Base-by-base conservation (phyloP, 2,113 vertebrate species). In the Chaetura pelagica region DNA sequence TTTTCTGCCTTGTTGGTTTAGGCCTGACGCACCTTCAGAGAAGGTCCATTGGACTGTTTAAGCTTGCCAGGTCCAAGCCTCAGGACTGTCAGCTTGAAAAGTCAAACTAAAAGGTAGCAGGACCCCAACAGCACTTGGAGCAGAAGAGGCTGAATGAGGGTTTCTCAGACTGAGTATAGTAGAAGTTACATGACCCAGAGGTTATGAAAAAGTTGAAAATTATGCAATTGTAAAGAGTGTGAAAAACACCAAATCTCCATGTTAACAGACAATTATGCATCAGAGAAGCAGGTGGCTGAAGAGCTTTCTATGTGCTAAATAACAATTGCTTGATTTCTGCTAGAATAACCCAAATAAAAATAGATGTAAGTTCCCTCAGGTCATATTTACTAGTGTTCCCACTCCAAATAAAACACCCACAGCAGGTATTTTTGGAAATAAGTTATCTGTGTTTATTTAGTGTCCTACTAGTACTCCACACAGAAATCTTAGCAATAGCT, bases 341-440 rank as follows among this genome's bases (percentile, higher is more conserved):
- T 86, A 68, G 61, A 86, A 52, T 59, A 92, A 68, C 64, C 57
- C 76, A 78, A 12, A 5, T 87, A 92, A 94, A 95, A 94, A 92
- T 54, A 96, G 85, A 21, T 44, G 6, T 9, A 72, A 75, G 55
- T 89, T 90, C 77, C 90, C 90, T 90, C 83, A 75, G 90, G 93
- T 92, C 86, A 72, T 89, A 78, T 94, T 96, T 94, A 93, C 93
- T 90, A 49, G 64, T 9, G 52, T 58, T 96, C 52, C 83, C 68
- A 84, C 88, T 93, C 90, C 80, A 94, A 93, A 89, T 49, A 89
- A 79, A 95, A 92, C 92, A 93, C 90, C 92, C 88, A 96, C 88
- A 78, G 34, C 52, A 79, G 48, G 52, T 95, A 92, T 89, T 94
- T 94, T 74, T 88, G 49, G 88, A 96, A 96, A 94, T 69, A 88